These are phyloP conservation scores for Sericinus montela DNA, from an alignment of 2,888 invertebrate species.

Conservation along the genomic window DNA sequence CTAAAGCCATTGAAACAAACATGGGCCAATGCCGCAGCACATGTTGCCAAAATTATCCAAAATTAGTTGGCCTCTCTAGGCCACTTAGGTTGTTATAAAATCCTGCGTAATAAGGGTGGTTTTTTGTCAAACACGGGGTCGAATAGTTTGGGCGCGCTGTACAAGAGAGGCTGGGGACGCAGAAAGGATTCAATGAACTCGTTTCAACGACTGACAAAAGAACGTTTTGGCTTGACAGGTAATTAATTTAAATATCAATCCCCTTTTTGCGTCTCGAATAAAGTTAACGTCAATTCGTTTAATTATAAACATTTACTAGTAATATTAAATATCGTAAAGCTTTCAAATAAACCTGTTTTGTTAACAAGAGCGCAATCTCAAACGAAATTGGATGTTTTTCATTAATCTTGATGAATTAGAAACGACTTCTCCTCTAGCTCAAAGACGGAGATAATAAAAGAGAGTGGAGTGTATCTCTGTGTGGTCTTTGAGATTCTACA, in stretches of 20 bases:
- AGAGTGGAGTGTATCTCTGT: too few species aligned
- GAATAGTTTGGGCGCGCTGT: background rate
- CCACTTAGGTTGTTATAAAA: background rate
- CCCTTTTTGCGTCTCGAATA: conserved; percentile 12
- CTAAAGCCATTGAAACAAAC: conserved; percentile 18
- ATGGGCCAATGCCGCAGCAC: conserved; percentile 19
- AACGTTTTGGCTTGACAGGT: conserved; percentile 16
- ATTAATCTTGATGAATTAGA: too few species aligned
- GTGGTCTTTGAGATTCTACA: too few species aligned
- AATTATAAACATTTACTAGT: background rate
- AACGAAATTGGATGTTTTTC: too few species aligned
- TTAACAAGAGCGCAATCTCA: too few species aligned
- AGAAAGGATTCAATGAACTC: conserved; percentile 21
- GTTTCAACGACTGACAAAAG: conserved; percentile 17
- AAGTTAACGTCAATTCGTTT: conserved; percentile 2
- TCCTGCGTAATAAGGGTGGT: background rate
- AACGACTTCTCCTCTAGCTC: too few species aligned
- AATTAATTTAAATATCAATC: conserved; percentile 20
- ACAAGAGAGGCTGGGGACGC: conserved; percentile 15
- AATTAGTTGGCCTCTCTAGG: conserved; percentile 1
- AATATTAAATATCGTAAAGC: too few species aligned
- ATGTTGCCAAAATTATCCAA: conserved; percentile 19
- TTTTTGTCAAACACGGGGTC: conserved; percentile 4
- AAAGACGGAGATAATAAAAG: too few species aligned
- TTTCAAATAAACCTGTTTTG: too few species aligned